Evolutionary conservation across 2,113 vertebrate genomes (phyloP).

Genomic region (Typhlomys cinereus): DNA sequence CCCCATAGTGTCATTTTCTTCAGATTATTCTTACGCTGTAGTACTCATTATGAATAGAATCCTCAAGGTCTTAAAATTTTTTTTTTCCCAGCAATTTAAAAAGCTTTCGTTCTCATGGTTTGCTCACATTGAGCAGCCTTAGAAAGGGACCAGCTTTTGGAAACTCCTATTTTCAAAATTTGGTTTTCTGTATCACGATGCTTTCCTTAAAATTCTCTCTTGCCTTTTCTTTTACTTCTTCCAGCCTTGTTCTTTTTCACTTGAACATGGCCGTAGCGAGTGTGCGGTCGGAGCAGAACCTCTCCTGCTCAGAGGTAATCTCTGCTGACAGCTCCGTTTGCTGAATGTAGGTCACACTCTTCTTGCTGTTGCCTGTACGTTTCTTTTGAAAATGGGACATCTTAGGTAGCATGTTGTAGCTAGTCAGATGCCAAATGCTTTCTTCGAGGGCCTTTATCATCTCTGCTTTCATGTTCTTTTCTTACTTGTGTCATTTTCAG

Average conservation of each 20-base stretch:
- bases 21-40: neutral
- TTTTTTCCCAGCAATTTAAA: neutral
- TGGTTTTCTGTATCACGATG: neutral
- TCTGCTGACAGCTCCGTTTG: neutral
- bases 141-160: neutral
- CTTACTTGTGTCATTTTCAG: constrained; percentile 26
- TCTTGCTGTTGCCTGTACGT: constrained; percentile 32
- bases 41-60: neutral
- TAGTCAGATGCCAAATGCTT: constrained; percentile 20
- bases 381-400: constrained; percentile 34
- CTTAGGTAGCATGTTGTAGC: neutral
- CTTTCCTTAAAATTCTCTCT: neutral
- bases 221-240: neutral
- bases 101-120: neutral
- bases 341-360: constrained; percentile 1
- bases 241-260: neutral
- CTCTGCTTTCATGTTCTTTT: neutral
- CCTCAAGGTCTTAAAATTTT: neutral
- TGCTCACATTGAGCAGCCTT: neutral
- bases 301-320: neutral
- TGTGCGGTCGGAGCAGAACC: neutral
- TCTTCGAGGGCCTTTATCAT: neutral
- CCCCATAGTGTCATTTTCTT: neutral
- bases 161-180: neutral
- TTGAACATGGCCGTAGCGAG: neutral